These are phyloP conservation scores for Intellagama lesueurii DNA, from an alignment of 2,797 vertebrate species.

Conservation along the genomic window DNA sequence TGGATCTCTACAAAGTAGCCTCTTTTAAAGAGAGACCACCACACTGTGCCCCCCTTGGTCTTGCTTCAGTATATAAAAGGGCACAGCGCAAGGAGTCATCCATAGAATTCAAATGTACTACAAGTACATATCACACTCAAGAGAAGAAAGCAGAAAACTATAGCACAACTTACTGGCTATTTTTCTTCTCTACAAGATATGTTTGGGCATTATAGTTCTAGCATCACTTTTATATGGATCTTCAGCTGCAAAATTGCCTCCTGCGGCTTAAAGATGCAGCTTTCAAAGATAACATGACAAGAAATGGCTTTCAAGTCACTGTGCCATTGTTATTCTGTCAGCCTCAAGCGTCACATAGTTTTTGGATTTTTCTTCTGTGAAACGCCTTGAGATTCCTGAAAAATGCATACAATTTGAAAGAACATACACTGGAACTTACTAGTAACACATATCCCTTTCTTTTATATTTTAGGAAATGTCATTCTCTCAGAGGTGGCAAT, in stretches of 20 bases:
- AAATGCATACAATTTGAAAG: constrained; percentile 2
- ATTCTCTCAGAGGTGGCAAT: not conserved
- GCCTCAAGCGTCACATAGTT: not conserved
- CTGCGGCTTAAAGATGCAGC: not conserved
- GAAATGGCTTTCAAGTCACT: not conserved
- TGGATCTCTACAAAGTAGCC: too few relatives aligned
- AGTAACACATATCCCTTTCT: not conserved
- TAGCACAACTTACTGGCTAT: not conserved
- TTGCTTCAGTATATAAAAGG: not conserved
- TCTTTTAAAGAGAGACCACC: not conserved
- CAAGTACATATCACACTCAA: not conserved
- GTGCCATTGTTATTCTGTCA: not conserved
- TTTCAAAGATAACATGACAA: not conserved
- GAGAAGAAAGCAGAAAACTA: not conserved
- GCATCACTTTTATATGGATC: not conserved
- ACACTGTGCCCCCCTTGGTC: not conserved
- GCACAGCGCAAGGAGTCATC: not conserved
- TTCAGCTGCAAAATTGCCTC: not conserved
- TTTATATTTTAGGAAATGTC: not conserved
- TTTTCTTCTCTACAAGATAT: not conserved
- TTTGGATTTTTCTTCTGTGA: constrained; percentile 40
- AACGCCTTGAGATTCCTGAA: constrained; percentile 42
- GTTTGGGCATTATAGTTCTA: not conserved
- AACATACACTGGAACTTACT: not conserved
- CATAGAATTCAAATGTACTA: not conserved